These are phyloP conservation scores for Hermetia illucens DNA, from an alignment of 1,140 invertebrate species.

Conservation along the genomic window DNA sequence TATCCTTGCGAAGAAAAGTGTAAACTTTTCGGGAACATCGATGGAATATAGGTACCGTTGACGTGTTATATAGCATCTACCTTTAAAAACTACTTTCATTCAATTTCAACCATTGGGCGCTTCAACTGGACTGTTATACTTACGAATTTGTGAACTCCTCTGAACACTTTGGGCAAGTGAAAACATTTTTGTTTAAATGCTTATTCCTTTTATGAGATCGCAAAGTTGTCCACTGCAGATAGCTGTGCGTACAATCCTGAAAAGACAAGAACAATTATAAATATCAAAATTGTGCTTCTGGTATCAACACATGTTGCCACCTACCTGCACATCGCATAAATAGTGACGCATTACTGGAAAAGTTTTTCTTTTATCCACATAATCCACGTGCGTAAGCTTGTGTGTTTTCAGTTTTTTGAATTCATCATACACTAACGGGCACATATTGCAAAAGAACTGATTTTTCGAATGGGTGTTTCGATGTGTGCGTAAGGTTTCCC, in stretches of 20 bases:
- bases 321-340: neutral
- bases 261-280: neutral
- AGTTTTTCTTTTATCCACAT: neutral
- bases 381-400: neutral
- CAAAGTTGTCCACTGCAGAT: neutral
- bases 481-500: neutral
- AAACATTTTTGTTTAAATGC: neutral
- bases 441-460: neutral
- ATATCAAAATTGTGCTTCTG: too few relatives aligned
- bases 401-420: neutral
- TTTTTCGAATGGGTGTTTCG: neutral
- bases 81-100: too few relatives aligned
- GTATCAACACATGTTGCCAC: neutral
- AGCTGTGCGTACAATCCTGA: neutral
- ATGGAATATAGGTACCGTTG: too few relatives aligned
- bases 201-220: neutral
- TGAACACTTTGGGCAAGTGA: neutral
- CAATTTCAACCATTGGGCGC: too few relatives aligned
- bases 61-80: too few relatives aligned
- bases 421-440: neutral
- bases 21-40: too few relatives aligned
- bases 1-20: too few relatives aligned
- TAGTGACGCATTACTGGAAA: neutral
- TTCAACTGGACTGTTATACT: slow-evolving; percentile 8
- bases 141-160: neutral